Evolutionary conservation across 2,888 invertebrate genomes (phyloP), one percentile per base, ranked within the genome.

Genomic region (Lepidonotus clava): DNA sequence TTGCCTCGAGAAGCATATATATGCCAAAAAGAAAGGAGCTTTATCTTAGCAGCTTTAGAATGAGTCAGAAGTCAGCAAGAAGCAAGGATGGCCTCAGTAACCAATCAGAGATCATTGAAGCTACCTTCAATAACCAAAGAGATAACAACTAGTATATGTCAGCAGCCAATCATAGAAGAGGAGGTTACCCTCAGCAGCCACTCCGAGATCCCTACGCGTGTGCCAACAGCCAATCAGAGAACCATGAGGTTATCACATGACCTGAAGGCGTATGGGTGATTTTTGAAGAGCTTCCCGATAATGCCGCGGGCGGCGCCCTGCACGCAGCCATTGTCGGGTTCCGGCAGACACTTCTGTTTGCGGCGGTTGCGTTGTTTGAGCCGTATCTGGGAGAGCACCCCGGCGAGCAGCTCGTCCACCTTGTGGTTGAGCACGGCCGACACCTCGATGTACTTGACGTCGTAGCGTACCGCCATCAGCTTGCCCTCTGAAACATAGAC

Each of bases 341-440:
- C 90, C 34, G 89, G 89, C 90, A 67, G 51, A 67, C 84, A 84
- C 38, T 61, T 80, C 34, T 71, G 38, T 38, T 83, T 86, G 8
- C 36, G 34, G 6, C 76, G 4, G 18, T 46, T 56, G 40, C n/a
- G 40, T 36, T 36, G 89, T 90, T 97, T 97, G 90, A 98, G 95
- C 83, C 98, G 96, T 91, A 98, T 97, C 95, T 98, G 98, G 91
- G 97, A 97, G 88, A 99, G 96, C 86, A 98, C 96, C 0, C 98
- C 98, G 38, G 98, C 98, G 71, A 99, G 95, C 0, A 99, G 96
- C 92, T 98, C 98, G 95, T 99, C 98, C 51, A 98, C 98, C 94
- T 98, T 98, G 95, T 98, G 98, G 95, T 98, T 98, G 92, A 99
- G 97, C 21, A 98, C 98, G 21, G 98, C 98, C 0, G 98, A 98